Percentiles rank a stretch among this genome's conserved stretches.
Conservation (phyloP, 2,888 invertebrate species). For the Spialia ferax region DNA sequence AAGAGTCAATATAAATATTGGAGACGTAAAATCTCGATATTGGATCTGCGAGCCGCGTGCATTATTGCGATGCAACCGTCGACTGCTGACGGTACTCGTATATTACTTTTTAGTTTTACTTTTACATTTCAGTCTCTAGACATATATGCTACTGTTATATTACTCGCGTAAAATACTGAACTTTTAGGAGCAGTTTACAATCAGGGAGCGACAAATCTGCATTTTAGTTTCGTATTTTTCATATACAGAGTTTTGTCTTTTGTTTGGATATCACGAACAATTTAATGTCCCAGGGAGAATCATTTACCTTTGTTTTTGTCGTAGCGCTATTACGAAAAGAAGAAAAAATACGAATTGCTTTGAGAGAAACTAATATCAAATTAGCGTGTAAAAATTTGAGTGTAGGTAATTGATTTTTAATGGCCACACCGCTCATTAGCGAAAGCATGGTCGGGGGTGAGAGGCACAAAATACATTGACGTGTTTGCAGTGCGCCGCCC, state of each 20-base stretch:
- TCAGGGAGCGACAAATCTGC: background rate
- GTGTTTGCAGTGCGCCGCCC: no score
- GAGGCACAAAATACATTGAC: no score
- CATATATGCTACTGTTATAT: constrained; percentile 5
- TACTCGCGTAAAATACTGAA: constrained; percentile 1
- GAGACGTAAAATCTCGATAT: constrained; percentile 57
- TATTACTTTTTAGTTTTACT: constrained; percentile 30
- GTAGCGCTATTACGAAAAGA: no score
- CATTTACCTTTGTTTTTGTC: background rate
- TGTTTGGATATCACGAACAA: background rate
- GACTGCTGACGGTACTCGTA: background rate
- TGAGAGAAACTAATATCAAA: no score
- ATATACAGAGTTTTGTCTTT: background rate
- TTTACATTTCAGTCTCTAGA: background rate
- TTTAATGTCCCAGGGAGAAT: background rate
- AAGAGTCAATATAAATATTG: constrained; percentile 14
- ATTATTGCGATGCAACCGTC: constrained; percentile 54
- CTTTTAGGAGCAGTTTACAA: background rate
- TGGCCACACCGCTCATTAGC: no score
- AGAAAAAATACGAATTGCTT: no score
- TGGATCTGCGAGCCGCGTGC: constrained; percentile 58
- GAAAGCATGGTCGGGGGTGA: no score
- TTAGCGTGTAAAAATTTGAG: no score
- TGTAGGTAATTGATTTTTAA: no score
- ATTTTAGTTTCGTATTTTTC: background rate